These are phyloP conservation scores for Chaenodraco wilsoni DNA, from an alignment of 2,797 vertebrate genomes.

Conservation along the genomic window DNA sequence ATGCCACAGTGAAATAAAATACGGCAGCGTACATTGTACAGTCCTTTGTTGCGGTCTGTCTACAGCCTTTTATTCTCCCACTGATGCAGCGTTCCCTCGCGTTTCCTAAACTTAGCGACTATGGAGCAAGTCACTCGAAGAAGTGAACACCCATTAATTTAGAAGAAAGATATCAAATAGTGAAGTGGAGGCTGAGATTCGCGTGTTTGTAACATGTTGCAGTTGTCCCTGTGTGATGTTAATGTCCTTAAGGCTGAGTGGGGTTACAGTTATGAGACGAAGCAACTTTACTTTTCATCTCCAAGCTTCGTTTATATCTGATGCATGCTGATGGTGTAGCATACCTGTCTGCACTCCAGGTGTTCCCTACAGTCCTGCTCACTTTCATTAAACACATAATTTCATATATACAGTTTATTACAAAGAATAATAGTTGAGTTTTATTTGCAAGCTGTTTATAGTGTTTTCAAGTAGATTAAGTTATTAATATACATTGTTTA, in stretches of 20 bases:
- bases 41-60: constrained; percentile 28
- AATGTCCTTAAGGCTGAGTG: constrained; percentile 1
- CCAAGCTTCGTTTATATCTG: constrained; percentile 21
- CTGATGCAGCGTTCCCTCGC: constrained; percentile 46
- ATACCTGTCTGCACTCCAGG: constrained; percentile 50
- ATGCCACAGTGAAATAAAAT: background rate
- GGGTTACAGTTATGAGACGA: constrained; percentile 27
- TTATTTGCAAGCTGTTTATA: background rate
- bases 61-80: constrained; percentile 28
- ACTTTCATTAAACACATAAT: background rate
- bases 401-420: background rate
- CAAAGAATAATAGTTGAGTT: background rate
- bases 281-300: constrained; percentile 52
- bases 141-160: constrained; percentile 33
- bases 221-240: constrained; percentile 7
- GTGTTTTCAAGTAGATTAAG: background rate
- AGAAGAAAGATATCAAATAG: background rate
- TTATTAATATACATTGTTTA: background rate
- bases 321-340: constrained; percentile 11
- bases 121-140: constrained; percentile 31
- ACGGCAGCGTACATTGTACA: background rate
- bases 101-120: constrained; percentile 61
- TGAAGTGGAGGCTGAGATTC: background rate
- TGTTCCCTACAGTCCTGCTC: background rate
- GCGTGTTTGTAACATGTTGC: background rate